These are phyloP conservation scores for Vidua chalybeata DNA, from an alignment of 2,113 vertebrate species.

Conservation along the genomic window DNA sequence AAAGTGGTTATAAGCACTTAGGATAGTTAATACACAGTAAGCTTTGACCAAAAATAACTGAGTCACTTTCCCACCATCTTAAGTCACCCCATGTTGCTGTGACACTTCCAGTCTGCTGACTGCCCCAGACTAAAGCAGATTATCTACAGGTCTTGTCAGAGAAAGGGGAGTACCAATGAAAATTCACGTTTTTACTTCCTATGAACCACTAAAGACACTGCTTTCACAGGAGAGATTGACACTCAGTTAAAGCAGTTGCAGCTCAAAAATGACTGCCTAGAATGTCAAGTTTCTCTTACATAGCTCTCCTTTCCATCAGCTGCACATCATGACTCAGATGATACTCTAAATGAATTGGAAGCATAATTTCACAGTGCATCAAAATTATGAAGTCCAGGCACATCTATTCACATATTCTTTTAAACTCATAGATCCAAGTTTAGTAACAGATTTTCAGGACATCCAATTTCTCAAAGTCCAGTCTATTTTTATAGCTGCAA, in stretches of 20 bases:
- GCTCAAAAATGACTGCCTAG: background rate
- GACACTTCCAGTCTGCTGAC: background rate
- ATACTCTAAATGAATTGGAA: background rate
- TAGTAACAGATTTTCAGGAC: constrained; percentile 23
- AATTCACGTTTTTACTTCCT: background rate
- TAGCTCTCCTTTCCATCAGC: background rate
- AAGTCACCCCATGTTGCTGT: background rate
- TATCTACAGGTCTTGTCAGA: background rate
- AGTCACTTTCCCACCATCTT: background rate
- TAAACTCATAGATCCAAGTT: background rate
- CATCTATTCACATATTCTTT: background rate
- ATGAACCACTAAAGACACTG: background rate
- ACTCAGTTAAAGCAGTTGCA: background rate
- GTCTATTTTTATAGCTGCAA: constrained; percentile 1
- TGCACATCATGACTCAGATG: background rate
- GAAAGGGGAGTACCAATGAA: background rate
- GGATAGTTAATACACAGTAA: background rate
- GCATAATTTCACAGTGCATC: constrained; percentile 9
- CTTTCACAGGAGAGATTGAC: background rate
- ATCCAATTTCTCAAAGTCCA: background rate
- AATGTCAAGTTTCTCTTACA: background rate
- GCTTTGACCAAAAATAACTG: background rate
- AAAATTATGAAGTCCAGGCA: background rate
- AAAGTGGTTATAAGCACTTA: background rate
- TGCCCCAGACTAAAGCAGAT: background rate